Conservation (phyloP, 2,888 invertebrate genomes). For the Belgica antarctica region DNA sequence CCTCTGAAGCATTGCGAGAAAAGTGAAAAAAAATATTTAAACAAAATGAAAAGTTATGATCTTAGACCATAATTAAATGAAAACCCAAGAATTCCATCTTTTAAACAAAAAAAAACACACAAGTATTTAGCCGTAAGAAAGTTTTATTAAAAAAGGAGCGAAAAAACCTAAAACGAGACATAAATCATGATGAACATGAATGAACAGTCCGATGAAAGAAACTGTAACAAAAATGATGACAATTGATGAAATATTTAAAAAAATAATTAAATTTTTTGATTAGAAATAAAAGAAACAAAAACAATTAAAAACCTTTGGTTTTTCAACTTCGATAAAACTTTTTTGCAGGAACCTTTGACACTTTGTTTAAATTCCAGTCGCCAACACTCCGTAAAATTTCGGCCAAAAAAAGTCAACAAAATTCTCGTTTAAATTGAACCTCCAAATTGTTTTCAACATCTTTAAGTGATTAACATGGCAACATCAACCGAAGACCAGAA, state of each 20-base stretch:
- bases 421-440: neutral
- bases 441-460: neutral
- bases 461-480: neutral
- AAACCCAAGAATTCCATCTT: constrained; percentile 25
- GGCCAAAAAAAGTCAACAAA: neutral
- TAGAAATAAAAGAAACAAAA: constrained; percentile 41
- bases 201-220: constrained; percentile 16
- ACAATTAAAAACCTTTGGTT: neutral
- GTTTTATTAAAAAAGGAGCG: neutral
- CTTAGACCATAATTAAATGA: constrained; percentile 28
- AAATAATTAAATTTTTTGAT: constrained; percentile 42
- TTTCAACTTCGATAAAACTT: no score
- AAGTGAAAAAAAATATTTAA: neutral
- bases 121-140: constrained; percentile 23
- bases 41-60: neutral
- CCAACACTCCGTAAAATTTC: no score
- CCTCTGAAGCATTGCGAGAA: constrained; percentile 11
- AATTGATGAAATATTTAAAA: constrained; percentile 36
- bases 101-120: constrained; percentile 20
- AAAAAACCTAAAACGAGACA: constrained; percentile 17
- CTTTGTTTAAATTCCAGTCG: no score
- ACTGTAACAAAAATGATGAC: constrained; percentile 32
- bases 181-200: constrained; percentile 23
- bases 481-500: neutral
- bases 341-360: neutral